Percentiles rank a stretch among this genome's conserved stretches.
Evolutionary conservation across 2,888 invertebrate genomes (phyloP).

Genomic region (Carabus problematicus): DNA sequence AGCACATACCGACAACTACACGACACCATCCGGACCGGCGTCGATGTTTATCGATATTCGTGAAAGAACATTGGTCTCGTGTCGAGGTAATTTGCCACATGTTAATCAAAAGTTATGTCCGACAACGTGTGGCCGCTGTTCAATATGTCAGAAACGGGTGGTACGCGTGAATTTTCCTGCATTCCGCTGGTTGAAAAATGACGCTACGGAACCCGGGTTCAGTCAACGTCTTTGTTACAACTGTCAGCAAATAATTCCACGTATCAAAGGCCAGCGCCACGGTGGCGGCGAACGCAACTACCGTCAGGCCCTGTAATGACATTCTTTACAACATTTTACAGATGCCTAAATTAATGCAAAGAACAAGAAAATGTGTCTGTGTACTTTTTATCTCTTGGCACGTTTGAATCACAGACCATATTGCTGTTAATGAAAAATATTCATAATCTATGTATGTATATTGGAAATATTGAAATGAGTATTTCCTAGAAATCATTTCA

Average conservation of each 20-base stretch:
- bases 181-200: constrained; percentile 15
- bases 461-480: constrained; percentile 13
- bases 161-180: neutral
- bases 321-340: too few species aligned
- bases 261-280: constrained; percentile 4
- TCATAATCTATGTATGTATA: neutral
- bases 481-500: neutral
- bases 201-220: constrained; percentile 9
- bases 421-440: too few species aligned
- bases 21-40: constrained; percentile 7
- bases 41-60: too few species aligned
- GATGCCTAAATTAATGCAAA: too few species aligned
- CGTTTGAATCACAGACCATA: too few species aligned
- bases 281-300: constrained; percentile 10
- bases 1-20: constrained; percentile 7
- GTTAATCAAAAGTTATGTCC: constrained; percentile 32
- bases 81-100: constrained; percentile 24
- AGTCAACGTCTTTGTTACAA: constrained; percentile 4
- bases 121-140: constrained; percentile 31
- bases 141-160: constrained; percentile 16
- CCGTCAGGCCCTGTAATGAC: neutral
- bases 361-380: too few species aligned
- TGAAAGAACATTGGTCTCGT: too few species aligned
- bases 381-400: too few species aligned
- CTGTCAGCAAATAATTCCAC: neutral